Evolutionary conservation across 2,888 invertebrate genomes (phyloP), one percentile per base, ranked within the genome.

Genomic region (Lepidochitona cinerea): DNA sequence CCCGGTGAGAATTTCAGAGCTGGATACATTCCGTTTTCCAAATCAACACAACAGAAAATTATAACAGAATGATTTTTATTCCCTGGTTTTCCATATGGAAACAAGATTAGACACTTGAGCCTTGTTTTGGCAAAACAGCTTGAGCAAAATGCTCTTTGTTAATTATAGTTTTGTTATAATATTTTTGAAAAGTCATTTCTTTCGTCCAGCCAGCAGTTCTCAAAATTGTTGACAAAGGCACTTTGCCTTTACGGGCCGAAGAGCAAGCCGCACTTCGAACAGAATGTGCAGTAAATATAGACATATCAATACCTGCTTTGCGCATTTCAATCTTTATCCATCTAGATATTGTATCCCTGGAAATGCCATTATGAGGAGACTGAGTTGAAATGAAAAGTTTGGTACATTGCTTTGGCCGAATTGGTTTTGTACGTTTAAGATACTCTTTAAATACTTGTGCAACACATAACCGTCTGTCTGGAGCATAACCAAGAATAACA

Each of bases 401-500:
- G 0, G 52, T 69, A n/a, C n/a, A n/a, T 26, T 32, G 41, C 37
- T 41, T 41, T 32, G 65, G 35, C 29, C 79, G 59, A 6, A 78
- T 23, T 33, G 12, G 23, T 35, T 9, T 54, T 64, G 41, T 41
- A 12, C 41, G 9, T 18, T 41, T 18, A 35, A 75, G 5, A 68
- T 79, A 79, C n/a, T 52, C 69, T 36, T 33, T 26, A 9, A 72
- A 68, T 23, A 68, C 68, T 14, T 26, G 35, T n/a, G 68, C 64
- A 23, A 79, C 74, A 64, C 71, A 79, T 36, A 81, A 54, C 33
- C 68, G 26, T 18, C 35, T 65, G 59, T 79, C 68, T 49, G 70
- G 70, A 26, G 41, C n/a, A 74, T 52, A 74, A 32, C 26, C 36
- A 52, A 64, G 29, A 18, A 75, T 37, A 4, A 26, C 64, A 2